phyloP scores from a whole-genome alignment of 2,113 vertebrate genomes.

The Formicarius rufipectus region DNA sequence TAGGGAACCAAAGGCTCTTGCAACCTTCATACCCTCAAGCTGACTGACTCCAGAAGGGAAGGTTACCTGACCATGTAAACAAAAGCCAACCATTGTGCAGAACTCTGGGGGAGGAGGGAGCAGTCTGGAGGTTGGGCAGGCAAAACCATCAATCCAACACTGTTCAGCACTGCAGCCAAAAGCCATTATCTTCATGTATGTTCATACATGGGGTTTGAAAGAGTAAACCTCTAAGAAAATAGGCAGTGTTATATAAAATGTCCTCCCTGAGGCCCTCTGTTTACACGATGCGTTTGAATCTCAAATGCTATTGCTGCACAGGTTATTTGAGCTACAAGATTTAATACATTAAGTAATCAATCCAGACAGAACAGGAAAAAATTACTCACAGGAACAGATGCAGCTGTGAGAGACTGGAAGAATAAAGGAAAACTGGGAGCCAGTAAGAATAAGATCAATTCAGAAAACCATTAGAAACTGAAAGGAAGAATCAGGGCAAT shows the following conservation, averaged over 20 bases:
- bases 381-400: background rate
- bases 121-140: background rate
- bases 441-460: background rate
- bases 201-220: accelerated
- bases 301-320: background rate
- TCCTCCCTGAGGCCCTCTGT: background rate
- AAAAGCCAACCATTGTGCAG: background rate
- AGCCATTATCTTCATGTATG: background rate
- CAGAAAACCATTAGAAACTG: background rate
- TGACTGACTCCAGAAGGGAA: background rate
- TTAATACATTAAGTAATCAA: background rate
- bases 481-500: background rate
- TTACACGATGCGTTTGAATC: background rate
- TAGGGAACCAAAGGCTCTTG: background rate
- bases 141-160: background rate
- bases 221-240: background rate
- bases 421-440: background rate
- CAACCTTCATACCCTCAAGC: background rate
- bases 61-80: accelerated
- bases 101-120: background rate
- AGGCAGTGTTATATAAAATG: background rate
- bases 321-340: background rate
- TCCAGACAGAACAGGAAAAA: background rate
- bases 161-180: background rate
- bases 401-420: background rate